These are phyloP conservation scores for Reinhardtius hippoglossoides DNA, from an alignment of 2,113 vertebrate genomes.

Conservation along the genomic window DNA sequence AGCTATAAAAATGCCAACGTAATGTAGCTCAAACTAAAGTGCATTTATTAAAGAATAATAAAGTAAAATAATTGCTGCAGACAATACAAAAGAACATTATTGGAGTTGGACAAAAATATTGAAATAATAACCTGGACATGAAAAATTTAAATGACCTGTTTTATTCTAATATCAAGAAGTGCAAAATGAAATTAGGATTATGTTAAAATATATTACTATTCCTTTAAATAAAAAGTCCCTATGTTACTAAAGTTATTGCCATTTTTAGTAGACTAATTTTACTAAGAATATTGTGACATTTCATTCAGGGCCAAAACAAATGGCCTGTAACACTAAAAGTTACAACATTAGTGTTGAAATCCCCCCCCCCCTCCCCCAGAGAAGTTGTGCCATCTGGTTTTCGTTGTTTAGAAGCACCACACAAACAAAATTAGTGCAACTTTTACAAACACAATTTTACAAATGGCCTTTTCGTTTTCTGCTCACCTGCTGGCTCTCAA, in stretches of 20 bases:
- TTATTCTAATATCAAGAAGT: neutral
- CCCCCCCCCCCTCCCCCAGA: no score
- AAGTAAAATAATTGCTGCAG: neutral
- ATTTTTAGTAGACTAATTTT: no score
- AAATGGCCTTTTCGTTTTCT: neutral
- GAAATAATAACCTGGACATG: neutral
- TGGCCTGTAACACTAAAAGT: no score
- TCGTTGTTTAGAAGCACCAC: neutral
- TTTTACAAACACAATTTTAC: neutral
- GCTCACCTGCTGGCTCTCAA: constrained; percentile 82
- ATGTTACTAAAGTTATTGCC: no score
- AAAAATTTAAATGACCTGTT: neutral
- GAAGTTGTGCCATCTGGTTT: neutral
- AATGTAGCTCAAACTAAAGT: neutral
- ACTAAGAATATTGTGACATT: no score
- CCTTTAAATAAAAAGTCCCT: no score
- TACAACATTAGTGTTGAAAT: neutral
- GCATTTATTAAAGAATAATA: neutral
- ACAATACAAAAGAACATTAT: neutral
- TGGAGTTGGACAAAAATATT: neutral
- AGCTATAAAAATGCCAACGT: neutral
- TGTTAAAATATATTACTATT: no score
- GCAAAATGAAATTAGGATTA: no score
- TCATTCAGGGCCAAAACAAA: no score
- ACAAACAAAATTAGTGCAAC: neutral